These are phyloP conservation scores for Cryptocephalus moraei DNA, from an alignment of 2,888 invertebrate genomes.

Conservation along the genomic window DNA sequence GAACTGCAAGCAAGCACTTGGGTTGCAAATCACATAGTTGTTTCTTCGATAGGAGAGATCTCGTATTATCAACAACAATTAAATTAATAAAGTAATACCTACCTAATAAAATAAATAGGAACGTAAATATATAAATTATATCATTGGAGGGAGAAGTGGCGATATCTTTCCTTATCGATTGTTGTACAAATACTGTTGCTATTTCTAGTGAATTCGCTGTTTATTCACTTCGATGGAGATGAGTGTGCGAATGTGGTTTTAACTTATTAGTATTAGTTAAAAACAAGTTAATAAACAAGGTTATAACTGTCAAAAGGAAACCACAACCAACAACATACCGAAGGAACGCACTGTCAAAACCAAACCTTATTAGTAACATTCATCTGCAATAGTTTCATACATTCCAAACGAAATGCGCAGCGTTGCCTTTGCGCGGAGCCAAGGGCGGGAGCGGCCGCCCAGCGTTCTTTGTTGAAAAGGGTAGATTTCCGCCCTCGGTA, in stretches of 20 bases:
- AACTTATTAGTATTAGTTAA: too few relatives aligned
- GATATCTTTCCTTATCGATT: slow-evolving; percentile 35
- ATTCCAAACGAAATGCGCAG: slow-evolving; percentile 39
- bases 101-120: slow-evolving; percentile 1
- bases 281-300: background rate
- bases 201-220: slow-evolving; percentile 33
- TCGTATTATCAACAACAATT: slow-evolving; percentile 21
- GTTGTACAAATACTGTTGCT: slow-evolving; percentile 38
- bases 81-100: slow-evolving; percentile 1
- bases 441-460: slow-evolving; percentile 20
- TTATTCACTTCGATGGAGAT: slow-evolving; percentile 12
- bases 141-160: slow-evolving; percentile 9
- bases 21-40: slow-evolving; percentile 22
- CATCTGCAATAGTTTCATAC: slow-evolving; percentile 32
- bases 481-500: background rate
- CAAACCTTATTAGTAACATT: too few relatives aligned
- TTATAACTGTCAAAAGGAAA: background rate
- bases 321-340: slow-evolving; percentile 1
- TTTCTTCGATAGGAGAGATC: slow-evolving; percentile 34
- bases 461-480: slow-evolving; percentile 2
- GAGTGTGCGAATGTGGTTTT: background rate
- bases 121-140: slow-evolving; percentile 4
- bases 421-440: slow-evolving; percentile 35
- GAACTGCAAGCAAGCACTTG: slow-evolving; percentile 3
- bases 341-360: slow-evolving; percentile 11